Conservation (phyloP, 2,888 invertebrate species). For the Cheilosia vulpina region DNA sequence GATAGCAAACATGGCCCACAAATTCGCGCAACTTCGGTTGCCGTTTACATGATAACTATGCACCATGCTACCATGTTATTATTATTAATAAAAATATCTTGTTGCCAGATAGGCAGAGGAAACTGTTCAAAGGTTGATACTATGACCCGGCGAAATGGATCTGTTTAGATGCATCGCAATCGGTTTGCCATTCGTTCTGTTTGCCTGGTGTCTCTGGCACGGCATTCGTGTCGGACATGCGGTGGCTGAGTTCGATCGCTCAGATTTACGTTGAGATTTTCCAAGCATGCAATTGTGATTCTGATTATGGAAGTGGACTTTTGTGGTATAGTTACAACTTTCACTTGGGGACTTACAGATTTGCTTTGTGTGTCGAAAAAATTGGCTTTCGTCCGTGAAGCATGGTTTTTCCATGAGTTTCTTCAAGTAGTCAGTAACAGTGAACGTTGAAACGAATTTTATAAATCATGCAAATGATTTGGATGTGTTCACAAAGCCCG, state of each 20-base stretch:
- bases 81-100: slow-evolving; percentile 42
- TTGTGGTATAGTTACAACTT: slow-evolving; percentile 20
- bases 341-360: slow-evolving; percentile 12
- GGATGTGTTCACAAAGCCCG: too few species aligned
- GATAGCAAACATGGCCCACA: slow-evolving; percentile 65
- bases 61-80: slow-evolving; percentile 58
- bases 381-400: too few species aligned
- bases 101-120: slow-evolving; percentile 4
- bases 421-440: too few species aligned
- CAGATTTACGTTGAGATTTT: slow-evolving; percentile 39
- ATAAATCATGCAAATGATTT: too few species aligned
- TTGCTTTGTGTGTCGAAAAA: too few species aligned
- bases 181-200: slow-evolving; percentile 17
- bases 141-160: slow-evolving; percentile 64
- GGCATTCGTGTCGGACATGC: slow-evolving; percentile 61
- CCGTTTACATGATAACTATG: slow-evolving; percentile 50
- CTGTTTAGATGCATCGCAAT: slow-evolving; percentile 55
- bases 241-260: slow-evolving; percentile 48
- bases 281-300: background rate
- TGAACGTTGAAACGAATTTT: too few species aligned
- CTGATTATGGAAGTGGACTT: slow-evolving; percentile 20
- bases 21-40: slow-evolving; percentile 37
- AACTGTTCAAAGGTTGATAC: slow-evolving; percentile 53
- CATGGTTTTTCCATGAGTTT: too few species aligned
- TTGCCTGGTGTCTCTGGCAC: slow-evolving; percentile 45